Base-by-base conservation (phyloP, 2,888 invertebrate genomes). In the Gryllus longicercus region DNA sequence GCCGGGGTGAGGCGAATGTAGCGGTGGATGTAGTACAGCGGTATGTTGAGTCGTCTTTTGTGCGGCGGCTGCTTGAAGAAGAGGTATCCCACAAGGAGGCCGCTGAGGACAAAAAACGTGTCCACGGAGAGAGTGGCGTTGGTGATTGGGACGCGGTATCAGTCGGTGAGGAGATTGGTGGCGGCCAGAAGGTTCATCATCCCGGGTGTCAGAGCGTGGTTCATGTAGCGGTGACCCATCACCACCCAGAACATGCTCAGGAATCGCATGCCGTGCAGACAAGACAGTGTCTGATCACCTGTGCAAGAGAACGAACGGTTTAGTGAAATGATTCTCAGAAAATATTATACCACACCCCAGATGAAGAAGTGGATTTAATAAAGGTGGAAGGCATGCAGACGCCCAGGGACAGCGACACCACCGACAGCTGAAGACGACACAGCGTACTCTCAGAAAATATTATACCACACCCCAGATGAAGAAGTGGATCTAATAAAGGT, bases 61-160 rank as follows among this genome's bases (percentile, higher is more conserved):
- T 14, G 16, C 63, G 11, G 11, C 12, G 81, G 83, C 82, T 86
- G 84, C 79, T 86, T 84, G 50, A 85, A 79, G 79, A 87, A 86
- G 11, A 86, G 82, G 82, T 87, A 87, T 12, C 87, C 84, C 49
- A 89, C 88, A 1, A 92, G 85, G 76, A 92, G 85, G 10, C 92
- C 92, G 83, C 91, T 91, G 83, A 92, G 85, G 25, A 90, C 85
- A 84, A 92, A 91, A 85, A 92, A 92, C 0, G 92, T 91, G 81
- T 92, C 92, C 0, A 92, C 92, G 2, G 91, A 89, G 75, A 89
- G 85, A 2, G 88, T 87, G 0, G 87, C 88, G 79, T 87, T 87
- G 4, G 87, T 84, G 74, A 89, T 2, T 4, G 16, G 16, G 0
- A 63, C 63, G 5, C 63, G 63, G 3, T n/a, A 63, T 2, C 3